These are phyloP conservation scores for Tachyglossus aculeatus DNA, from an alignment of 2,797 vertebrate species.

Conservation along the genomic window DNA sequence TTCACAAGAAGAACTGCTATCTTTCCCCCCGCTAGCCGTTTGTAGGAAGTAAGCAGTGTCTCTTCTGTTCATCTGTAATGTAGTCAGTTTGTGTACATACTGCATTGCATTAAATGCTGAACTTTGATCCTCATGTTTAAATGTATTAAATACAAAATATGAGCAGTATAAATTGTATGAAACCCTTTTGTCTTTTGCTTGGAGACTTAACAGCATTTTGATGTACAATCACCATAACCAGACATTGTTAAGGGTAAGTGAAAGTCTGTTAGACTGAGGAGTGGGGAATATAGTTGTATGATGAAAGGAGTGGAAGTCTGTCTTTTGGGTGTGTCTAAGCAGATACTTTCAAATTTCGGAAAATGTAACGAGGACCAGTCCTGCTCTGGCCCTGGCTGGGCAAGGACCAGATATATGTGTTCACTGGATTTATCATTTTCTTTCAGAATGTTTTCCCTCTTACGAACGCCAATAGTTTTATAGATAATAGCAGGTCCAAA, in stretches of 20 bases:
- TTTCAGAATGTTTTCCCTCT: slow-evolving; percentile 33
- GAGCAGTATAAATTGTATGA: slow-evolving; percentile 61
- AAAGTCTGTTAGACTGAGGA: slow-evolving; percentile 33
- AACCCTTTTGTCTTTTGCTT: slow-evolving; percentile 52
- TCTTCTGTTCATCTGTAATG: slow-evolving; percentile 58
- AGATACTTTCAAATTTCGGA: neutral
- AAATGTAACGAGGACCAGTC: slow-evolving; percentile 33
- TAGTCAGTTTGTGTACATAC: slow-evolving; percentile 53
- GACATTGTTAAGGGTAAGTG: slow-evolving; percentile 51
- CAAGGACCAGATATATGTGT: slow-evolving; percentile 18
- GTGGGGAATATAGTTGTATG: slow-evolving; percentile 15
- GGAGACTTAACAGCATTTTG: slow-evolving; percentile 46
- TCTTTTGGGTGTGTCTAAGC: slow-evolving; percentile 44
- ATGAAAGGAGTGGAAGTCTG: slow-evolving; percentile 20
- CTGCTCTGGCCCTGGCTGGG: slow-evolving; percentile 26
- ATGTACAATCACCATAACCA: slow-evolving; percentile 34
- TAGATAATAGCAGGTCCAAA: slow-evolving; percentile 21
- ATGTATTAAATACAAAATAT: slow-evolving; percentile 52
- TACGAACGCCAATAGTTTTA: slow-evolving; percentile 21
- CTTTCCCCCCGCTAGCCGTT: slow-evolving; percentile 59
- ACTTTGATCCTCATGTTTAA: slow-evolving; percentile 47
- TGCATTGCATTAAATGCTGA: slow-evolving; percentile 37
- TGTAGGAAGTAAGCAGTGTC: slow-evolving; percentile 55
- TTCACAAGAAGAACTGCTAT: slow-evolving; percentile 46
- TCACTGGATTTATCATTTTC: slow-evolving; percentile 50